Evolutionary conservation across 2,888 invertebrate species (phyloP).

Genomic region (Epinotia nisella): DNA sequence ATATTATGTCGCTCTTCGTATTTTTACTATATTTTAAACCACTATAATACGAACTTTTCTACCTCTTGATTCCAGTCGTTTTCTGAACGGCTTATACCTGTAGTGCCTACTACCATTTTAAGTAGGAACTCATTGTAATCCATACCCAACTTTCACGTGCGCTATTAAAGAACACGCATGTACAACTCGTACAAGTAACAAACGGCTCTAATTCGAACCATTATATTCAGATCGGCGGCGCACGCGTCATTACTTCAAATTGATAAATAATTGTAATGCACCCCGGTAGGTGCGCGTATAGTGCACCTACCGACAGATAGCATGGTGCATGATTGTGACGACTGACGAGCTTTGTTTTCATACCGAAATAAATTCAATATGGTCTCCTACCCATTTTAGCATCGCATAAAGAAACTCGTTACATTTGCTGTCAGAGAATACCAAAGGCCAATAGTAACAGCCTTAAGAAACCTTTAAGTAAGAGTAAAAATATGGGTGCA

Average conservation of each 20-base stretch:
- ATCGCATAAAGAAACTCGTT: no score
- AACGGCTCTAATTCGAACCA: constrained; percentile 66
- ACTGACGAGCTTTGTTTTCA: not conserved
- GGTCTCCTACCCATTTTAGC: no score
- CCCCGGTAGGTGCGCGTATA: constrained; percentile 48
- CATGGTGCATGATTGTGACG: not conserved
- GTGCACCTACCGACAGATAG: constrained; percentile 1
- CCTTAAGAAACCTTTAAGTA: no score
- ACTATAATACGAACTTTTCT: not conserved
- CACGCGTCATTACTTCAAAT: constrained; percentile 70
- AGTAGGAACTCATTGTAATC: constrained; percentile 1
- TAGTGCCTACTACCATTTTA: not conserved
- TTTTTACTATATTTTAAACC: no score
- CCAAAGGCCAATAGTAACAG: no score
- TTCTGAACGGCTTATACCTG: not conserved
- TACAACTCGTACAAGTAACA: constrained; percentile 47
- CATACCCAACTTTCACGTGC: constrained; percentile 28
- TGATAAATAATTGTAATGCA: constrained; percentile 76
- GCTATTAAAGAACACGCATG: constrained; percentile 45
- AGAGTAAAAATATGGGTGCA: no score
- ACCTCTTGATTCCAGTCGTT: not conserved
- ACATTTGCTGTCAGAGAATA: no score
- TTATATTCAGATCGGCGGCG: constrained; percentile 59
- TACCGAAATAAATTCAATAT: not conserved
- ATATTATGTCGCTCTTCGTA: no score